These are phyloP conservation scores for Harpegnathos saltator DNA, from an alignment of 1,140 invertebrate genomes.

Conservation along the genomic window DNA sequence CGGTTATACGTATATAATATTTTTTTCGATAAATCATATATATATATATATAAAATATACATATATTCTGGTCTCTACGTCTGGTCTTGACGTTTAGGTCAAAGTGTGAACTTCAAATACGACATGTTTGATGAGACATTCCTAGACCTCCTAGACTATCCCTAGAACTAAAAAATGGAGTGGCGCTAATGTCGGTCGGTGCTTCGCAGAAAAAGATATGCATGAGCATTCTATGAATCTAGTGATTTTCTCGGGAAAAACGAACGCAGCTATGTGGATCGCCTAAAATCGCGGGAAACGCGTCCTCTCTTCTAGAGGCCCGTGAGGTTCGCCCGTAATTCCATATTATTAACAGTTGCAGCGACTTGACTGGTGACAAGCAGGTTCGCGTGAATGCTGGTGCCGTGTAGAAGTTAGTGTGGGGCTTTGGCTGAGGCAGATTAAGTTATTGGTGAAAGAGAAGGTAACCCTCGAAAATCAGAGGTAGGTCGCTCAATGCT, in stretches of 20 bases:
- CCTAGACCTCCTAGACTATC: too few species aligned
- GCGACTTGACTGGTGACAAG: not conserved
- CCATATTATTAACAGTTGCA: conserved; percentile 45
- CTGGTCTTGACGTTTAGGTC: too few species aligned
- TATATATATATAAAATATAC: too few species aligned
- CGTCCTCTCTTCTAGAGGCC: conserved; percentile 47
- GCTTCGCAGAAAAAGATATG: too few species aligned
- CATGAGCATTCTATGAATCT: not conserved
- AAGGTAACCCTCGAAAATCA: conserved; percentile 62
- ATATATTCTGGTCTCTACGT: too few species aligned
- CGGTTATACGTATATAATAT: too few species aligned
- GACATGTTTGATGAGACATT: too few species aligned
- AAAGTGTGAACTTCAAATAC: too few species aligned
- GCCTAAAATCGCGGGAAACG: conserved; percentile 75
- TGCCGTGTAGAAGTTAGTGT: not conserved
- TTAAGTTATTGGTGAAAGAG: conserved; percentile 24
- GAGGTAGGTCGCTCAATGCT: conserved; percentile 57
- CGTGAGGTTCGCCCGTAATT: conserved; percentile 47
- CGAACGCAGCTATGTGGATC: conserved; percentile 52
- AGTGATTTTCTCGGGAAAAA: not conserved
- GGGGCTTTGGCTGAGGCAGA: not conserved
- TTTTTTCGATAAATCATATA: too few species aligned
- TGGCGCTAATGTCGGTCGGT: too few species aligned
- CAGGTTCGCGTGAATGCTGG: not conserved
- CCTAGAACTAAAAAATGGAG: too few species aligned